phyloP scores from a whole-genome alignment of 37 sponge, comb jelly and placozoan genomes.

The Dysidea cf. avara region DNA sequence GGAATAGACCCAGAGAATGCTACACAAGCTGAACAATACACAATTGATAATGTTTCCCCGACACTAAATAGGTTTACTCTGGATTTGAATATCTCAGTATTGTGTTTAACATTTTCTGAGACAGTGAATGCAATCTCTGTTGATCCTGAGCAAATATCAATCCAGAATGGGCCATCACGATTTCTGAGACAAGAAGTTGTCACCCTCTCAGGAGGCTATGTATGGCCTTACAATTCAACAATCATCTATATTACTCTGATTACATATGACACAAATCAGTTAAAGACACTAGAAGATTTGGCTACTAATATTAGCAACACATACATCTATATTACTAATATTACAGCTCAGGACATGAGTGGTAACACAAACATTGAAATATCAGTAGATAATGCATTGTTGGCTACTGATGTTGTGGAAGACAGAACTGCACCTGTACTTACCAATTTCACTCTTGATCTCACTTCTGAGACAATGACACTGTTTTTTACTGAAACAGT shows the following conservation, averaged over 20 bases:
- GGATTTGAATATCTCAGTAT: conserved; percentile 49
- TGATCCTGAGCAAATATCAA: conserved; percentile 55
- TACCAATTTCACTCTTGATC: conserved; percentile 46
- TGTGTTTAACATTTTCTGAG: conserved; percentile 73
- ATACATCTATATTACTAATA: conserved; percentile 50
- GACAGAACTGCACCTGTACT: conserved; percentile 68
- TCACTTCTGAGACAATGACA: conserved; percentile 52
- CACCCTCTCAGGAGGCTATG: conserved; percentile 52
- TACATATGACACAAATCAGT: conserved; percentile 41
- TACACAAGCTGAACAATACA: conserved; percentile 25
- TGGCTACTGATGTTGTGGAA: conserved; percentile 20
- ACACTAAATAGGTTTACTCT: conserved; percentile 19
- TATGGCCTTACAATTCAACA: conserved; percentile 35
- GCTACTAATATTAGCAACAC: conserved; percentile 64
- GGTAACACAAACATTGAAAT: conserved; percentile 46
- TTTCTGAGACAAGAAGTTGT: neutral
- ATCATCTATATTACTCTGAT: conserved; percentile 37
- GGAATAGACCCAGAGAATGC: conserved; percentile 12
- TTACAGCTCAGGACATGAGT: conserved; percentile 70
- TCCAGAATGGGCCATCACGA: conserved; percentile 43
- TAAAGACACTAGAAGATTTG: conserved; percentile 54
- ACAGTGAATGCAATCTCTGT: conserved; percentile 64
- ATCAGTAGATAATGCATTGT: conserved; percentile 16
- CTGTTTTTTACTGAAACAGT: conserved; percentile 86
- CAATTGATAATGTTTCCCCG: conserved; percentile 42